These are phyloP conservation scores for Mandrillus leucophaeus DNA, from an alignment of 2,113 vertebrate species.

Conservation along the genomic window DNA sequence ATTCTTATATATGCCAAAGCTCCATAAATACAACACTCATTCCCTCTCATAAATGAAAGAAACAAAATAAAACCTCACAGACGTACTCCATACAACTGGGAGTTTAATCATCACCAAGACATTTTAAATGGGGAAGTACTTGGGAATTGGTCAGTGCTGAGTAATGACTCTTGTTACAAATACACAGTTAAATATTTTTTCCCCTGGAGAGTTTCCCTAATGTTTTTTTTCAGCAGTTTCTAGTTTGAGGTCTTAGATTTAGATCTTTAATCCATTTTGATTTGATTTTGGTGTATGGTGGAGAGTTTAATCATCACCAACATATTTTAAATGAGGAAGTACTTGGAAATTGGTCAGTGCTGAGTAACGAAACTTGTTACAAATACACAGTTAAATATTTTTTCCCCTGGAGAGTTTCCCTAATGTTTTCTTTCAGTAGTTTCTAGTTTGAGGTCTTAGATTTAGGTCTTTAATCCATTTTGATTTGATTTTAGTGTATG, in stretches of 20 bases:
- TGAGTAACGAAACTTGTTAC: background rate
- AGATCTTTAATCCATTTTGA: too few relatives aligned
- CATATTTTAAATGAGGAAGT: background rate
- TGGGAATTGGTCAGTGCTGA: background rate
- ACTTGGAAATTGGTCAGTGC: background rate
- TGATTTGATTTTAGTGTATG: too few relatives aligned
- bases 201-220: too few relatives aligned
- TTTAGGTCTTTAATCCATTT: too few relatives aligned
- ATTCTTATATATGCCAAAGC: background rate
- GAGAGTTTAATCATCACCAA: background rate
- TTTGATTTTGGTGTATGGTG: too few relatives aligned
- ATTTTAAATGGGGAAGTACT: background rate
- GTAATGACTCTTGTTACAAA: background rate
- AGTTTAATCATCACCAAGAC: background rate
- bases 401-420: too few relatives aligned
- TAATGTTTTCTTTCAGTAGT: too few relatives aligned
- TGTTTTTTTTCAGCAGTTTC: too few relatives aligned
- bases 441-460: too few relatives aligned
- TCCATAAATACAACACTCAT: background rate
- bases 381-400: background rate
- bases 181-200: background rate
- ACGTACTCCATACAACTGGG: background rate
- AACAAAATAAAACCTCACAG: background rate
- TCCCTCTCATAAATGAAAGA: background rate
- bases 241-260: too few relatives aligned